phyloP scores from a whole-genome alignment of 2,113 vertebrate species.

The Bos taurus region ARS-UCD2.0 NC_037357.1:117418001-117418500 shows the following conservation, averaged over 20 bases:
- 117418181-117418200: not conserved
- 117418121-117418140: not conserved
- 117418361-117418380: too few relatives aligned
- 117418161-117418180: not conserved
- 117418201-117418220: not conserved
- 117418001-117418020: not conserved
- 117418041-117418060: not conserved
- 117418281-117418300: too few relatives aligned
- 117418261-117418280: too few relatives aligned
- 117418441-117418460: too few relatives aligned
- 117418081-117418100: not conserved
- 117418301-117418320: too few relatives aligned
- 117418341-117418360: too few relatives aligned
- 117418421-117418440: too few relatives aligned
- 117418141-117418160: not conserved
- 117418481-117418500: too few relatives aligned
- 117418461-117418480: too few relatives aligned
- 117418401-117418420: too few relatives aligned
- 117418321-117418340: too few relatives aligned
- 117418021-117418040: not conserved
- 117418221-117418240: not conserved
- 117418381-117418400: too few relatives aligned
- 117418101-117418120: not conserved
- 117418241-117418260: not conserved
- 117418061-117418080: not conserved